Base-by-base conservation (phyloP, 92 coral and sea anemone species). In the Palythoa caribaeorum region DNA sequence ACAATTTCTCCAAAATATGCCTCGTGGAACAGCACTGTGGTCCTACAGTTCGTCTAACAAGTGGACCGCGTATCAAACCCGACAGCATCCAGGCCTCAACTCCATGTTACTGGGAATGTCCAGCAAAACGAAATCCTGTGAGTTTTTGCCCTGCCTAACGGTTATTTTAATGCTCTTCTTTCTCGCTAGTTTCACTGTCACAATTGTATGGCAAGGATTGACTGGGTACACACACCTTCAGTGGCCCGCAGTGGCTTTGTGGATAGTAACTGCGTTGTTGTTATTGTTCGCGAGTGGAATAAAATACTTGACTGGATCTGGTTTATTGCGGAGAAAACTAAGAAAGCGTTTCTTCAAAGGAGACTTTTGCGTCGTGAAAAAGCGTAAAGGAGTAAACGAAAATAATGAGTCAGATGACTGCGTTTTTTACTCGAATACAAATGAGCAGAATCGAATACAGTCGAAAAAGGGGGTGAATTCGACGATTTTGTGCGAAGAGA, bases 51-150 rank as follows among this genome's bases (percentile, higher is more conserved):
- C 86, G 0, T 81, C 86, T 0, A 81, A 81, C 47, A 81, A 81
- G 86, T 81, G 86, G 86, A 66, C 21, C 11, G 57, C 86, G 11
- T 81, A 81, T 39, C 44, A 20, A 2, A 15, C 60, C 6, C 75
- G 86, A 10, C n/a, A 74, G 6, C 86, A 81, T 50, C 86, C 75
- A 10, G 86, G 86, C 1, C 39, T 81, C 5, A 81, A 81, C 59
- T 81, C 86, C 44, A 81, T 81, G 1, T 11, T 81, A 8, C 86
- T 81, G 38, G 86, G 86, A 11, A 81, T 81, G 86, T n/a, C 76
- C 19, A 13, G 44, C 17, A 51, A 35, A 2, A 63, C 86, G 35
- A 48, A 48, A 55, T n/a, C 86, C 10, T 81, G 86, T 48, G 86
- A 81, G 37, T 81, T 81, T 81, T 37, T 40, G 20, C 86, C 86